Evolutionary conservation across 1,140 invertebrate species (phyloP), one percentile per base, ranked within the genome.

Genomic region (Capitella teleta): DNA sequence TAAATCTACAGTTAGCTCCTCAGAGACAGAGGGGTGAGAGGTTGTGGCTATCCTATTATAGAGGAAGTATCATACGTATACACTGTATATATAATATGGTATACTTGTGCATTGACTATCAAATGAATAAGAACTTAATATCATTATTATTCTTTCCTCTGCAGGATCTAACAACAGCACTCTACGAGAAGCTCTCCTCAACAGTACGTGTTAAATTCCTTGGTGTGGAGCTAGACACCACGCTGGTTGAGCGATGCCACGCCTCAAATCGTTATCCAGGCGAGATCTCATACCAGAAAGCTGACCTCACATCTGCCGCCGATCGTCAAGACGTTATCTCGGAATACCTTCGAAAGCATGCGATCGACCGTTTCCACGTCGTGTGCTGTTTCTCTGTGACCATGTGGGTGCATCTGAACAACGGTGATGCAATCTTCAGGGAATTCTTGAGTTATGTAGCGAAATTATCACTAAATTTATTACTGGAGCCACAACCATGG

Each of bases 391-490:
- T 87, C 67, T 86, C 85, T 16, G 77, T 86, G 12, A 85, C 84
- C 14, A 86, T 88, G 84, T 88, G 86, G 86, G 84, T 88, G 56
- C 86, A 88, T 67, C 61, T 88, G 23, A 87, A 87, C 65, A 71
- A 82, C 68, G 83, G 85, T 12, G 86, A 88, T 74, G 63, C 70
- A 3, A 84, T 82, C 1, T 63, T 87, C 14, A 59, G 70, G 43
- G 23, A 30, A 10, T 64, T 64, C 47, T 46, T 62, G 12, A 47
- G 65, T 5, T 83, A 83, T 67, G 65, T 86, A 8, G 38, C 47
- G 21, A 50, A 73, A 18, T 64, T 83, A 3, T 77, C 76, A 41
- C 70, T 77, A 32, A 70, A 78, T 30, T 61, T 87, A 6, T 73
- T 87, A 1, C 74, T 88, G 49, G 86, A 88, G 67, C 84, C 85